Conservation (phyloP, 2,113 vertebrate species). For the Saccopteryx bilineata region DNA sequence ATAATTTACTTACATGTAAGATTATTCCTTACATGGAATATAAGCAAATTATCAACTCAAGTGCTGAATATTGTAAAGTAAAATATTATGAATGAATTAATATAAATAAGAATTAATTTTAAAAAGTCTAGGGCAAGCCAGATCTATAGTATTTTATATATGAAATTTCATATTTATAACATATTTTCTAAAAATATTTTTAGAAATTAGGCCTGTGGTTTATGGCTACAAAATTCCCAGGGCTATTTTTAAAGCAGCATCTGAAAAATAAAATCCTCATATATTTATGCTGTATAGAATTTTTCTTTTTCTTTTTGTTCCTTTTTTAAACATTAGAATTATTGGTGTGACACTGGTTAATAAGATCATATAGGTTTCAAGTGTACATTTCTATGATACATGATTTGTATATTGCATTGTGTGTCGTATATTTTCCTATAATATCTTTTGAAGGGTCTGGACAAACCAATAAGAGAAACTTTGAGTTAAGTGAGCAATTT, state of each 20-base stretch:
- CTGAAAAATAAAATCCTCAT: conserved; percentile 29
- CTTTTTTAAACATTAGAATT: background rate
- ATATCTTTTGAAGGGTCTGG: background rate
- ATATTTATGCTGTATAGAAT: background rate
- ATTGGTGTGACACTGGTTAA: background rate
- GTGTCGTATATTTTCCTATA: background rate
- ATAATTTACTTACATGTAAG: conserved; percentile 22
- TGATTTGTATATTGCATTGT: background rate
- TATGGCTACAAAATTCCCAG: background rate
- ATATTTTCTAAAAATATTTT: conserved; percentile 46
- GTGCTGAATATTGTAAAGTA: background rate
- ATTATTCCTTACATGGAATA: background rate
- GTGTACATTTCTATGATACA: background rate
- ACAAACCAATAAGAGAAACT: background rate
- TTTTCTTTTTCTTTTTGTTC: background rate
- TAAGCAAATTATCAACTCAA: conserved; percentile 39
- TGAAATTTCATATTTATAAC: conserved; percentile 51
- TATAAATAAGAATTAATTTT: conserved; percentile 37
- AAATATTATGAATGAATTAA: conserved; percentile 54
- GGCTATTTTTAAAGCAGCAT: conserved; percentile 11
- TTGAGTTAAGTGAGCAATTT: background rate
- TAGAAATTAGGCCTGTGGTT: conserved; percentile 30
- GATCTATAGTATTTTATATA: background rate
- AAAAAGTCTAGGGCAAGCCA: background rate
- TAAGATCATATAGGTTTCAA: background rate